These are phyloP conservation scores for Strix aluco DNA, from an alignment of 2,113 vertebrate genomes.

Conservation along the genomic window DNA sequence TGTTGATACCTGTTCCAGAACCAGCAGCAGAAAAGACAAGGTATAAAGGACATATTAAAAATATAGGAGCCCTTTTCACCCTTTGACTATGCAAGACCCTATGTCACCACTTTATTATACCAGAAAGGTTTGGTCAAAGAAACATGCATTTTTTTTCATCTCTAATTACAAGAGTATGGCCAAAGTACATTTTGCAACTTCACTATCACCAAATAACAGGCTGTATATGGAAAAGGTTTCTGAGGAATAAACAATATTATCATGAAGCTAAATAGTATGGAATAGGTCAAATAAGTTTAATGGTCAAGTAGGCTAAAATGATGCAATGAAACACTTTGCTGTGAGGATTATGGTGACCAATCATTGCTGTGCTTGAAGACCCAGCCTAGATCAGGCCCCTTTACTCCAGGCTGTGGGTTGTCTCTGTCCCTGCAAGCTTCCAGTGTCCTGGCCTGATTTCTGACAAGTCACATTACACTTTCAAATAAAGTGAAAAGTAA, in stretches of 20 bases:
- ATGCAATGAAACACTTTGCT: fast-evolving
- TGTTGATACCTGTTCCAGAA: neutral
- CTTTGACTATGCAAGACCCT: neutral
- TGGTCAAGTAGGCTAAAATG: neutral
- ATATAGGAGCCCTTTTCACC: neutral
- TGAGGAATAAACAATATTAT: neutral
- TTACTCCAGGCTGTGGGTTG: neutral
- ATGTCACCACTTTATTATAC: neutral
- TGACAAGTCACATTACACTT: neutral
- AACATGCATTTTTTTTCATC: neutral
- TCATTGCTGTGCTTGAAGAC: neutral
- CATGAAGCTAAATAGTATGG: neutral
- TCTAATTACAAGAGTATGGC: neutral
- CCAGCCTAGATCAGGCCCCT: neutral
- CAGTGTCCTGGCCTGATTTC: neutral
- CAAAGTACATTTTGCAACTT: neutral
- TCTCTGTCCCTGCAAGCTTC: neutral
- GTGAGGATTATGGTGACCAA: neutral
- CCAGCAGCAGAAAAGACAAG: neutral
- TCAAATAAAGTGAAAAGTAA: neutral
- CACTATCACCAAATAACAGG: neutral
- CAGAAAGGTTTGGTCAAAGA: neutral
- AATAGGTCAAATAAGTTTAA: neutral
- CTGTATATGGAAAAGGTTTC: neutral
- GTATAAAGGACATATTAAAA: neutral